phyloP scores from a whole-genome alignment of 2,797 vertebrate genomes.

The Diceros bicornis region DNA sequence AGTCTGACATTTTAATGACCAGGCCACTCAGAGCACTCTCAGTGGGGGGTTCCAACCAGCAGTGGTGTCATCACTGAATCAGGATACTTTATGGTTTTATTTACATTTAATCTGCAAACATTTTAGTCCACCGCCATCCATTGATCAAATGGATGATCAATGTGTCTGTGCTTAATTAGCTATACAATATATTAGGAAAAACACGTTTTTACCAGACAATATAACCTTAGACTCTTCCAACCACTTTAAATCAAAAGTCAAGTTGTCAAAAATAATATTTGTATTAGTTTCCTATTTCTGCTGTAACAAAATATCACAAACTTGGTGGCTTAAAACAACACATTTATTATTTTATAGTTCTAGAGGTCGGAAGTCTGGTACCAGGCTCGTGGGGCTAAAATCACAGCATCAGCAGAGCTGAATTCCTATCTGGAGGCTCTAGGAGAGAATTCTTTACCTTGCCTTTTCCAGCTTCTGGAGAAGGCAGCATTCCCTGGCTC shows the following conservation, averaged over 20 bases:
- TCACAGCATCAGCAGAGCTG: background rate
- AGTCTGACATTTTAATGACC: background rate
- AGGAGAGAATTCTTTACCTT: too few species aligned
- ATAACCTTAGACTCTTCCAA: background rate
- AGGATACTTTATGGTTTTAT: background rate
- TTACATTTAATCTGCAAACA: background rate
- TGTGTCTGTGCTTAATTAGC: background rate
- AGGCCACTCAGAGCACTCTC: fast-evolving
- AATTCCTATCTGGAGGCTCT: background rate
- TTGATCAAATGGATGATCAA: background rate
- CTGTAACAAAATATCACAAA: background rate
- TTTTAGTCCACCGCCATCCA: background rate
- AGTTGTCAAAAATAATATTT: background rate
- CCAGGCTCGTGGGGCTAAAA: background rate
- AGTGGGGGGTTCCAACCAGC: fast-evolving
- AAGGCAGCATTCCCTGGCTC: background rate
- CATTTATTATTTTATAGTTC: background rate
- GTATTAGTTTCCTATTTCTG: background rate
- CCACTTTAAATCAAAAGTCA: background rate
- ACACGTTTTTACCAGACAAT: background rate
- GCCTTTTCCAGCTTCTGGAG: background rate
- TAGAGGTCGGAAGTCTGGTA: background rate
- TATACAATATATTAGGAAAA: background rate
- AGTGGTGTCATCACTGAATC: background rate
- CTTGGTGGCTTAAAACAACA: background rate